These are phyloP conservation scores for Asbolus verrucosus DNA, from an alignment of 1,140 invertebrate genomes.

Conservation along the genomic window DNA sequence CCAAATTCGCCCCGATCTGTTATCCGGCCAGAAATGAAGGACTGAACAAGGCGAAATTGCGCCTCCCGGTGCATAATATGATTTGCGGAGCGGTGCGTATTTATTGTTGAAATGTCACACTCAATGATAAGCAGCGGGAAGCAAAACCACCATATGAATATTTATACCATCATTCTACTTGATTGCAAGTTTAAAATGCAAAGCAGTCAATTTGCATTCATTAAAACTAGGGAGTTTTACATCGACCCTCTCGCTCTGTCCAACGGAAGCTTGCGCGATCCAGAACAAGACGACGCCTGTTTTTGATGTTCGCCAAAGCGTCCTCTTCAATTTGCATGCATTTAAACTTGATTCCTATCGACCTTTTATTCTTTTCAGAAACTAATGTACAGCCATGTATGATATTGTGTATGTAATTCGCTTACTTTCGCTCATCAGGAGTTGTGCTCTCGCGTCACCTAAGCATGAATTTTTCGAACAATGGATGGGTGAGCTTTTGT, in stretches of 20 bases:
- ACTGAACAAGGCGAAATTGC: too few relatives aligned
- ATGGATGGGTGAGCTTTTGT: too few relatives aligned
- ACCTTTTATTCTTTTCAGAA: constrained; percentile 25
- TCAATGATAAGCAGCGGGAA: constrained; percentile 29
- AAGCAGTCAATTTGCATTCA: constrained; percentile 64
- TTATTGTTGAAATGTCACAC: constrained; percentile 31
- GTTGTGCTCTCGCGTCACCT: too few relatives aligned
- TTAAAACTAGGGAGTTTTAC: constrained; percentile 56
- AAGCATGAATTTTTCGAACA: too few relatives aligned
- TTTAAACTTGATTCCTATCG: constrained; percentile 37
- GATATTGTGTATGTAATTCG: too few relatives aligned
- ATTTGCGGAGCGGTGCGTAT: not conserved
- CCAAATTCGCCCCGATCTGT: too few relatives aligned
- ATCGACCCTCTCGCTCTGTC: constrained; percentile 35
- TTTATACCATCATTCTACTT: constrained; percentile 60
- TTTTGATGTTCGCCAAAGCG: constrained; percentile 45
- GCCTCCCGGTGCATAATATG: too few relatives aligned
- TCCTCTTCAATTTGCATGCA: constrained; percentile 44
- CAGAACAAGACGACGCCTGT: constrained; percentile 36
- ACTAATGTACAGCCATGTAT: not conserved
- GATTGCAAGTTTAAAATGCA: constrained; percentile 65
- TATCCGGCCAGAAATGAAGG: too few relatives aligned
- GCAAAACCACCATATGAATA: constrained; percentile 57
- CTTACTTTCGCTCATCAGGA: too few relatives aligned
- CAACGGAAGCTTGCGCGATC: not conserved